These are phyloP conservation scores for Hyles vespertilio DNA, from an alignment of 1,140 invertebrate genomes.

Conservation along the genomic window DNA sequence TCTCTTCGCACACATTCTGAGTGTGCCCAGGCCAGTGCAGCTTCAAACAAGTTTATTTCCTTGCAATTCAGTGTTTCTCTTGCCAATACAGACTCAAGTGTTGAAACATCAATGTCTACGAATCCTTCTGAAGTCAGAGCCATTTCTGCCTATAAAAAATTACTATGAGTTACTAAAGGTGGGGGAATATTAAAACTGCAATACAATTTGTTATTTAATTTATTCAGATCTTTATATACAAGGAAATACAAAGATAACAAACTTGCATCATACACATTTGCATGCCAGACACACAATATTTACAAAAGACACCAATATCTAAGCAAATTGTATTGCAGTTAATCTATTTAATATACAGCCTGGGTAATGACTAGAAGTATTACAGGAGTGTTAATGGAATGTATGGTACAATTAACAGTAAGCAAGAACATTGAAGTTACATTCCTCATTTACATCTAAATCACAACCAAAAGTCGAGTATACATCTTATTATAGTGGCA, in stretches of 20 bases:
- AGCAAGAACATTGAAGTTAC: background rate
- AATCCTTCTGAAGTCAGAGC: slow-evolving; percentile 95
- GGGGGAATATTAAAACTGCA: slow-evolving; percentile 71
- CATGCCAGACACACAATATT: slow-evolving; percentile 41
- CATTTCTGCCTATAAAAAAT: slow-evolving; percentile 89
- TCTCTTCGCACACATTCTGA: slow-evolving; percentile 89
- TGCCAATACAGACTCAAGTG: slow-evolving; percentile 89
- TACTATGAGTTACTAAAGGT: slow-evolving; percentile 35
- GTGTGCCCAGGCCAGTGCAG: slow-evolving; percentile 91
- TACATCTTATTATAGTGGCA: slow-evolving; percentile 29
- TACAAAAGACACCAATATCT: slow-evolving; percentile 29
- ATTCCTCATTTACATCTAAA: slow-evolving; percentile 34
- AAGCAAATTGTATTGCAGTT: slow-evolving; percentile 71
- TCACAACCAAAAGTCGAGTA: slow-evolving; percentile 61
- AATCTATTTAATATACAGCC: slow-evolving; percentile 25
- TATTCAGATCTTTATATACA: slow-evolving; percentile 53
- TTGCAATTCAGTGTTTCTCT: slow-evolving; percentile 94
- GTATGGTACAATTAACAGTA: slow-evolving; percentile 3
- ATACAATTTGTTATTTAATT: slow-evolving; percentile 71
- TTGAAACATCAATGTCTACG: slow-evolving; percentile 93
- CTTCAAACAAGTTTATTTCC: slow-evolving; percentile 92
- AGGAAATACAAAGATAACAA: slow-evolving; percentile 44
- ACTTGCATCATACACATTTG: slow-evolving; percentile 32
- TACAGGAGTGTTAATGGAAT: slow-evolving; percentile 18
- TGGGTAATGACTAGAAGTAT: slow-evolving; percentile 30